phyloP scores from a whole-genome alignment of 2,113 vertebrate genomes.

The Actenoides hombroni region DNA sequence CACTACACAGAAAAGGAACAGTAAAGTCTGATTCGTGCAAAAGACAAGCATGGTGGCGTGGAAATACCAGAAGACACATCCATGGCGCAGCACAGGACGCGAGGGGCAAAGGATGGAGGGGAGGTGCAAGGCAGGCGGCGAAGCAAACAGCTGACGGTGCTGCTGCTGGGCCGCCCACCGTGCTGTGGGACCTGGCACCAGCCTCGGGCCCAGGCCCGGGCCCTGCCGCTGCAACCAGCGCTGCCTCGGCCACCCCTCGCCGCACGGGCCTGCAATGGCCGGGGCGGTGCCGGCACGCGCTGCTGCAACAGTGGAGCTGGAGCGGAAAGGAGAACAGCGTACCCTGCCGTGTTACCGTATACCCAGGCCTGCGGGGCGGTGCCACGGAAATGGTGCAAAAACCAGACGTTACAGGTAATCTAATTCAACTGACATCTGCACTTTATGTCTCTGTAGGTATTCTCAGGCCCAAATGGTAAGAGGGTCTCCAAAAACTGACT shows the following conservation, averaged over 20 bases:
- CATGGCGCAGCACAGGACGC: not conserved
- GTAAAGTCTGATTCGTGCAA: not conserved
- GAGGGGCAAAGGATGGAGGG: not conserved
- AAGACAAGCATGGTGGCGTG: not conserved
- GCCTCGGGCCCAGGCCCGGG: too few species aligned
- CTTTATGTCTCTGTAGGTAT: not conserved
- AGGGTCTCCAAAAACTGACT: not conserved
- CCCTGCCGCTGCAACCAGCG: fast-evolving
- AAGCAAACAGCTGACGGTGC: not conserved
- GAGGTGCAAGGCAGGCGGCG: not conserved
- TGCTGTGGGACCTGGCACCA: fast-evolving
- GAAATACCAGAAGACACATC: not conserved
- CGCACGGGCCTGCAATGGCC: fast-evolving
- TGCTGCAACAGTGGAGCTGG: fast-evolving
- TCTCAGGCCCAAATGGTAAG: not conserved
- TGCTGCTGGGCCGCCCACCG: not conserved
- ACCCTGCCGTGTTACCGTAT: too few species aligned
- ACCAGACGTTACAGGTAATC: not conserved
- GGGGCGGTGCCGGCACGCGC: not conserved
- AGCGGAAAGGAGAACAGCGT: fast-evolving
- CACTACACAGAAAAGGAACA: not conserved
- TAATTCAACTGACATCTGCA: not conserved
- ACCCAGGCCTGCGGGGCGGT: not conserved
- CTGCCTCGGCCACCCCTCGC: not conserved
- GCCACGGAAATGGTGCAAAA: not conserved